phyloP scores from a whole-genome alignment of 2,888 invertebrate species.

The Noctua janthe region DNA sequence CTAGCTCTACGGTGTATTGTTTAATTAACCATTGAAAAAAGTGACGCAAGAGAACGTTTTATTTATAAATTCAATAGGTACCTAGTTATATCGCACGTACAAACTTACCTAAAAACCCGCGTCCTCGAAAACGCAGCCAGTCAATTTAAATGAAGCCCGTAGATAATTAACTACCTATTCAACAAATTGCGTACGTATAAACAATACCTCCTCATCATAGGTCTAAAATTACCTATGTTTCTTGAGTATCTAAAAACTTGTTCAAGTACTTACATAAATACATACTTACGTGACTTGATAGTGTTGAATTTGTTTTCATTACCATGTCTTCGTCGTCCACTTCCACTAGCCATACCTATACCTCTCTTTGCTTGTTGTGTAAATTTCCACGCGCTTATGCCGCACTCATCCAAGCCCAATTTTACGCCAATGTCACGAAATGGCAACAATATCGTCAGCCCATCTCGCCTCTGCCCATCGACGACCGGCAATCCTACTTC shows the following conservation, averaged over 20 bases:
- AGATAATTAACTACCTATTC: not conserved
- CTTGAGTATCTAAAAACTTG: not conserved
- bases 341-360: not conserved
- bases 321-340: not conserved
- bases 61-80: slow-evolving; percentile 35
- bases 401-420: not conserved
- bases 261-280: not conserved
- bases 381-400: not conserved
- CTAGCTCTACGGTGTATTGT: not conserved
- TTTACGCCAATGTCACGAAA: not conserved
- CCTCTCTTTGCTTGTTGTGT: not conserved
- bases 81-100: slow-evolving; percentile 11
- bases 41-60: slow-evolving; percentile 23
- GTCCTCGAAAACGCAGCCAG: slow-evolving; percentile 19
- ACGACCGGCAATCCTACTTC: not conserved
- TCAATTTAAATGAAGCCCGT: slow-evolving; percentile 8
- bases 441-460: not conserved
- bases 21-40: slow-evolving; percentile 24
- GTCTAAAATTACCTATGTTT: slow-evolving; percentile 1
- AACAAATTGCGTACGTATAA: not conserved
- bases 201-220: not conserved
- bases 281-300: not conserved
- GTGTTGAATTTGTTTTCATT: slow-evolving; percentile 2
- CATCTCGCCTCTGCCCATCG: not conserved
- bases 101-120: slow-evolving; percentile 6